phyloP scores from a whole-genome alignment of 2,797 vertebrate genomes.

The Enteromius afrohamiltoni region DNA sequence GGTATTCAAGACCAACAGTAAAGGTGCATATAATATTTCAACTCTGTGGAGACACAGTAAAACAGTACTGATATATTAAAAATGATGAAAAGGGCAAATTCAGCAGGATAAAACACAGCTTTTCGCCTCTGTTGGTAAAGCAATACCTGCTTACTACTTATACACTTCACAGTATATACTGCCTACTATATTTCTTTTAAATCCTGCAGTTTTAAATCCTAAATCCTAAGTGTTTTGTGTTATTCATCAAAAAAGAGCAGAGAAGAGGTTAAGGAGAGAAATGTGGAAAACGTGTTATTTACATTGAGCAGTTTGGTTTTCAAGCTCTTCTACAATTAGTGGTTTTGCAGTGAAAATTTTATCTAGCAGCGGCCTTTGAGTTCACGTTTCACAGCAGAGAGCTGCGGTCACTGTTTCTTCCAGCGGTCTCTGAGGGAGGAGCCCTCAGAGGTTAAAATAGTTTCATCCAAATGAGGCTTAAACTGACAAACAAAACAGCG shows the following conservation, averaged over 20 bases:
- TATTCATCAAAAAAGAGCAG: background rate
- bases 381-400: slow-evolving; percentile 64
- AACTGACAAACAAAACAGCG: slow-evolving; percentile 31
- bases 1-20: slow-evolving; percentile 37
- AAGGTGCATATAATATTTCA: slow-evolving; percentile 25
- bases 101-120: slow-evolving; percentile 2
- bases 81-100: background rate
- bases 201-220: too few relatives aligned
- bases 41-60: slow-evolving; percentile 12
- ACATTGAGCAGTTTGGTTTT: slow-evolving; percentile 66
- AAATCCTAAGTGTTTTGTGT: slow-evolving; percentile 1
- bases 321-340: slow-evolving; percentile 71
- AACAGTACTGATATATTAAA: slow-evolving; percentile 16
- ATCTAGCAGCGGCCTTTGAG: slow-evolving; percentile 68
- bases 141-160: background rate
- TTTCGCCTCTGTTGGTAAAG: background rate
- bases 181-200: background rate
- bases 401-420: slow-evolving; percentile 68
- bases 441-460: slow-evolving; percentile 69
- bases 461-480: slow-evolving; percentile 61
- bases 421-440: slow-evolving; percentile 67
- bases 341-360: slow-evolving; percentile 75
- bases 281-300: slow-evolving; percentile 64
- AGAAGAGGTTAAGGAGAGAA: slow-evolving; percentile 63
- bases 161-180: background rate